Percentiles rank a stretch among this genome's conserved stretches.
Conservation (phyloP, 2,888 invertebrate species). For the Pedicia rivosa region DNA sequence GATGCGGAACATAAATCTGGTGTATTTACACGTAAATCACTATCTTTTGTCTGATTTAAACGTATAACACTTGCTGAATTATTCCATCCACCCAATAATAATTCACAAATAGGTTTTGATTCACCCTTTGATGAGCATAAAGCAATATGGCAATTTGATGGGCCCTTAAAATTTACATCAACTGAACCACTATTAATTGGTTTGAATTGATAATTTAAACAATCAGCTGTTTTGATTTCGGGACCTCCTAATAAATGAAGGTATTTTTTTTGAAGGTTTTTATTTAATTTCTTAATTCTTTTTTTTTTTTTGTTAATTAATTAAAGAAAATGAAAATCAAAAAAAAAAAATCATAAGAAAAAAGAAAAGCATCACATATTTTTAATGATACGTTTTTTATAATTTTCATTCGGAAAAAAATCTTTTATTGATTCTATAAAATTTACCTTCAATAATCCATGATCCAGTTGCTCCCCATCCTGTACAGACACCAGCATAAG, state of each 20-base stretch:
- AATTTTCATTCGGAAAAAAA: no score
- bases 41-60: slow-evolving; percentile 30
- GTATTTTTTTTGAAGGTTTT: neutral
- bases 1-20: slow-evolving; percentile 38
- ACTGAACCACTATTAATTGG: slow-evolving; percentile 37
- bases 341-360: neutral
- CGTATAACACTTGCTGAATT: slow-evolving; percentile 48
- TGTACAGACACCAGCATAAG: slow-evolving; percentile 66
- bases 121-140: slow-evolving; percentile 38
- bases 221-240: slow-evolving; percentile 39
- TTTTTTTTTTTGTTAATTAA: neutral
- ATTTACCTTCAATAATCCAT: slow-evolving; percentile 65
- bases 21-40: slow-evolving; percentile 29
- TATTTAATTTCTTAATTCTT: neutral
- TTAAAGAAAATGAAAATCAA: neutral
- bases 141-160: slow-evolving; percentile 47
- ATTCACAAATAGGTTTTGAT: slow-evolving; percentile 46
- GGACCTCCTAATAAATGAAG: neutral
- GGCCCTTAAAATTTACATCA: slow-evolving; percentile 41
- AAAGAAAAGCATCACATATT: neutral
- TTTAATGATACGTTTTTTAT: no score
- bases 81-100: slow-evolving; percentile 52
- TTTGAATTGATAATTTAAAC: slow-evolving; percentile 41
- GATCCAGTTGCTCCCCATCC: slow-evolving; percentile 73
- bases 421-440: no score